Base-by-base conservation (phyloP, 92 coral and sea anemone genomes). In the Paragorgia papillata region DNA sequence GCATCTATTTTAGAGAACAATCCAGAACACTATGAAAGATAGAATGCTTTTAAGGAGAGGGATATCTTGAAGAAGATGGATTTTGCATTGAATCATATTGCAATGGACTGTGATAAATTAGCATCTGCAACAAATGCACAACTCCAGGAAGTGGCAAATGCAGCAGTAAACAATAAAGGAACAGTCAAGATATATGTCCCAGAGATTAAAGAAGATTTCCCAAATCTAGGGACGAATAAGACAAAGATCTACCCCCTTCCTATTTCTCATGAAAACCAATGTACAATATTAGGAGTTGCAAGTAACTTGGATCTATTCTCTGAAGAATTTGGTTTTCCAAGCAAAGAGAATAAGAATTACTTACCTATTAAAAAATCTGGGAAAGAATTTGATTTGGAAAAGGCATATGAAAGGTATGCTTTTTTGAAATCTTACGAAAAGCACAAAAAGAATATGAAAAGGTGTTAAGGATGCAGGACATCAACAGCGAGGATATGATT, bases 221-320 rank as follows among this genome's bases (percentile, higher is more conserved):
- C 56, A 25, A 9, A 69, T 10, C 34, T 69, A 22, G 27, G 58
- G 22, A 28, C 12, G 39, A 28, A 49, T 6, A 48, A 44, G 30
- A 20, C 76, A 18, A 48, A 37, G 15, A 25, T 69, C 18, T 69
- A 44, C 39, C 76, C 76, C 1, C 57, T 44, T 20, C 76, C 76
- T 1, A 69, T 69, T 25, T 40, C 76, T 0, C 76, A 69, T 12
- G 76, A 69, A 35, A 69, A 69, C 35, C 76, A 69, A 34, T 69
- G 76, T 40, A 44, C 25, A 33, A 44, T 28, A 9, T 28, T 69
- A 18, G 76, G 61, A 32, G 60, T 49, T 7, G 76, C 76, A 7
- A 69, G 76, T 28, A 69, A 69, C 48, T 28, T 69, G 34, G 76
- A 69, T 39, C 39, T 69, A 30, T 69, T 69, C 15, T 28, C 59